Evolutionary conservation across 2,797 vertebrate species (phyloP).

Genomic region (Hippocampus kuda): DNA sequence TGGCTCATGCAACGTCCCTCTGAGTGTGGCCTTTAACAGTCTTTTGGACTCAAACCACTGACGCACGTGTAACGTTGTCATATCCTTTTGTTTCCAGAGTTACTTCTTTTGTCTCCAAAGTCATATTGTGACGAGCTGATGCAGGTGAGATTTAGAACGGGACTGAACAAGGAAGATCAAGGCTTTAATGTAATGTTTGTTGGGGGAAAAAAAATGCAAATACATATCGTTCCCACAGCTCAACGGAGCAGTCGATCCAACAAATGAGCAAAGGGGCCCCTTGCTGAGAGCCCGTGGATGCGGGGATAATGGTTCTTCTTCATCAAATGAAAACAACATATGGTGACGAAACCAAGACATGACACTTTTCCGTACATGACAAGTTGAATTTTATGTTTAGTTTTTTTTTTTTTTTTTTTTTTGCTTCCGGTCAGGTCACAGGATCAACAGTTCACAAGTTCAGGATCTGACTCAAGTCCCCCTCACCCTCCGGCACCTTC

Average conservation of each 20-base stretch:
- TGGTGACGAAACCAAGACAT: slow-evolving; percentile 22
- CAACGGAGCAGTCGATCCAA: slow-evolving; percentile 18
- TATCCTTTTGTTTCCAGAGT: slow-evolving; percentile 35
- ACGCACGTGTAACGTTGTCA: not conserved
- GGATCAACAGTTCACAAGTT: slow-evolving; percentile 26
- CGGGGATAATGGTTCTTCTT: slow-evolving; percentile 33
- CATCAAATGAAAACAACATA: slow-evolving; percentile 29
- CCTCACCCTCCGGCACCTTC: slow-evolving; percentile 19
- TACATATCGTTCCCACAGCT: slow-evolving; percentile 29
- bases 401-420: not conserved
- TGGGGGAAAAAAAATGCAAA: not conserved
- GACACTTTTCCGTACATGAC: not conserved
- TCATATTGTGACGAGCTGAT: slow-evolving; percentile 51
- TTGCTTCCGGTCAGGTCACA: slow-evolving; percentile 48
- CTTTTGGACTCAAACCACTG: not conserved
- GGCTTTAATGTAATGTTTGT: not conserved
- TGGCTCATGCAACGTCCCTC: too few relatives aligned
- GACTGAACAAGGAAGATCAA: not conserved
- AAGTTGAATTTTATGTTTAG: not conserved
- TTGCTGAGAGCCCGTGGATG: slow-evolving; percentile 58
- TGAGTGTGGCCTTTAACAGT: too few relatives aligned
- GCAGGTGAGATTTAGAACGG: slow-evolving; percentile 38
- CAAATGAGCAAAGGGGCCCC: slow-evolving; percentile 1
- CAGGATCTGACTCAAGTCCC: slow-evolving; percentile 14
- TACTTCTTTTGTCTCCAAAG: slow-evolving; percentile 16